Percentiles rank a stretch among this genome's conserved stretches.
Evolutionary conservation across 1,140 invertebrate species (phyloP).

Genomic region (Neelides sp.): DNA sequence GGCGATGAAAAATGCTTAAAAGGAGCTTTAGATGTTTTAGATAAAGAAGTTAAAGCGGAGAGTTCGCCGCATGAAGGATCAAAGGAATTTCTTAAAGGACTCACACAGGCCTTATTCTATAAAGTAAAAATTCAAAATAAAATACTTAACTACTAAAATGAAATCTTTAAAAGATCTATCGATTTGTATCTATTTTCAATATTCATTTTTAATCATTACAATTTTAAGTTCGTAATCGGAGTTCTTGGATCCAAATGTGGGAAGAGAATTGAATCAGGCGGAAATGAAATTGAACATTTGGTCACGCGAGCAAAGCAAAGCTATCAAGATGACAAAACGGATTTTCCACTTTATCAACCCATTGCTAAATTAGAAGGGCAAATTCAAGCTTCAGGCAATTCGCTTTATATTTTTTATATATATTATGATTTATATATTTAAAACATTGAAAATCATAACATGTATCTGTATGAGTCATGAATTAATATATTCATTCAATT

Average conservation of each 20-base stretch:
- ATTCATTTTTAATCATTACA: too few species aligned
- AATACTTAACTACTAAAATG: too few species aligned
- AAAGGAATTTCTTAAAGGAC: conserved; percentile 19
- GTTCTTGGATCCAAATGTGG: conserved; percentile 25
- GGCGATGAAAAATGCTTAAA: conserved; percentile 10
- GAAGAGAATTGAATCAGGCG: conserved; percentile 35
- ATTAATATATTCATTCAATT: too few species aligned
- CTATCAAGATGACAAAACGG: conserved; percentile 54
- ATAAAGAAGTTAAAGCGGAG: conserved; percentile 21
- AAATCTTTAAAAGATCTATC: too few species aligned
- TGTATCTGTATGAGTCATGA: too few species aligned
- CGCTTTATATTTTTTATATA: too few species aligned
- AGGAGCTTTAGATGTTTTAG: conserved; percentile 18
- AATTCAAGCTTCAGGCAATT: conserved; percentile 54
- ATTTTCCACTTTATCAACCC: conserved; percentile 66
- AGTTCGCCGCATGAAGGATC: conserved; percentile 37
- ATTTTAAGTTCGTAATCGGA: conserved; percentile 18
- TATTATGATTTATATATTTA: too few species aligned
- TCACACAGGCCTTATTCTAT: conserved; percentile 38
- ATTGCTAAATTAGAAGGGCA: conserved; percentile 61
- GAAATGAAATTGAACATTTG: conserved; percentile 42
- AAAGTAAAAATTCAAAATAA: too few species aligned
- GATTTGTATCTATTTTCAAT: too few species aligned
- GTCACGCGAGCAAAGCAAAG: conserved; percentile 57
- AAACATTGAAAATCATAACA: too few species aligned